Evolutionary conservation across 2,888 invertebrate genomes (phyloP).

Genomic region (Mechanitis mazaeus): DNA sequence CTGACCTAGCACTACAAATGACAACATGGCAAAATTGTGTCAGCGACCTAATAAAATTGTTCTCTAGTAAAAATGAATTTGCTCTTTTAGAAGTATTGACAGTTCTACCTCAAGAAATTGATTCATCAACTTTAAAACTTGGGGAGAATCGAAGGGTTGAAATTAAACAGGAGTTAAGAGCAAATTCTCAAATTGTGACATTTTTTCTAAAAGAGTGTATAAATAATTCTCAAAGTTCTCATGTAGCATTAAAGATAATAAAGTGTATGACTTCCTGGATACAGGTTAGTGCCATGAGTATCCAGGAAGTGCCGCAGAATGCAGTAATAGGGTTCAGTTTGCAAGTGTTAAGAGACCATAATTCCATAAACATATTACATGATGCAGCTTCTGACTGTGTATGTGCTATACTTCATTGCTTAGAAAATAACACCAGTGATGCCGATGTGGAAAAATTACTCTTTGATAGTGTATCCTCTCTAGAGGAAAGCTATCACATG

Average conservation of each 20-base stretch:
- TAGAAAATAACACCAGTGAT: conserved; percentile 86
- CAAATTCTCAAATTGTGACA: conserved; percentile 85
- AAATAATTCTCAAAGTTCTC: conserved; percentile 80
- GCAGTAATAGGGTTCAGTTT: conserved; percentile 84
- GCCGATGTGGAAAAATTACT: conserved; percentile 86
- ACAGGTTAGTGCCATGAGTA: conserved; percentile 86
- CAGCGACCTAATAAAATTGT: conserved; percentile 87
- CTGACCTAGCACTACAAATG: conserved; percentile 96
- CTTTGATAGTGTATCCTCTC: conserved; percentile 86
- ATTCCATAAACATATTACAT: conserved; percentile 81
- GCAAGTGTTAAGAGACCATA: conserved; percentile 79
- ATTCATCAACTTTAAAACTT: conserved; percentile 85
- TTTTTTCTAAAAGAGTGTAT: conserved; percentile 88
- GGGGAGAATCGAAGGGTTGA: conserved; percentile 94
- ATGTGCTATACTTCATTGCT: conserved; percentile 88
- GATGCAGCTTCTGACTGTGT: conserved; percentile 94
- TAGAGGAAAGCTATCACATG: conserved; percentile 91
- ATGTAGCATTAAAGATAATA: conserved; percentile 84
- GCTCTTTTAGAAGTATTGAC: conserved; percentile 94
- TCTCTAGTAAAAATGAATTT: conserved; percentile 83
- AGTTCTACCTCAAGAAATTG: conserved; percentile 96
- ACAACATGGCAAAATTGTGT: conserved; percentile 93
- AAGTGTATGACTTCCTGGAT: conserved; percentile 96
- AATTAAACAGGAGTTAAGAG: conserved; percentile 86
- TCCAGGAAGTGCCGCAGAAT: conserved; percentile 84